phyloP scores from a whole-genome alignment of 2,888 invertebrate genomes.

The Drosophila percnosoma region DNA sequence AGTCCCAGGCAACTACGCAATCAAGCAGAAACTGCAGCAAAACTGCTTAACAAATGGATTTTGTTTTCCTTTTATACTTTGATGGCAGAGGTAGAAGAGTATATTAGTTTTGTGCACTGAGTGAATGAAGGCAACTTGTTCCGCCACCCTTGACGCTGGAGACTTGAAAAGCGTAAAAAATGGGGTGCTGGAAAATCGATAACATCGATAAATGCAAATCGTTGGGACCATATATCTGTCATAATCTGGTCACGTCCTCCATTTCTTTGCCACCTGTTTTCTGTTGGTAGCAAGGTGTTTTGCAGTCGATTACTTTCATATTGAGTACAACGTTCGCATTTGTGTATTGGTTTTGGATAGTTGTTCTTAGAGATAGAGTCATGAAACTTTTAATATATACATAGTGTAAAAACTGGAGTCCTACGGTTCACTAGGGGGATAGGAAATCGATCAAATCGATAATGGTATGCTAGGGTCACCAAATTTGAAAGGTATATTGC shows the following conservation, averaged over 20 bases:
- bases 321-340: neutral
- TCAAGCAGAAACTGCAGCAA: conserved; percentile 20
- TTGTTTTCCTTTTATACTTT: neutral
- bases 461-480: neutral
- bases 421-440: neutral
- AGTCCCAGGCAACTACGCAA: neutral
- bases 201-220: neutral
- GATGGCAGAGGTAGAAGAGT: neutral
- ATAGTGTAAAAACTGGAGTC: too few relatives aligned
- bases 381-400: too few relatives aligned
- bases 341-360: too few relatives aligned
- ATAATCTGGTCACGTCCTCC: neutral
- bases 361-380: too few relatives aligned
- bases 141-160: neutral
- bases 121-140: neutral
- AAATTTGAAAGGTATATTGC: neutral
- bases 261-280: neutral
- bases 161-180: neutral
- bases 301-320: neutral
- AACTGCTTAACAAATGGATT: conserved; percentile 43
- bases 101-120: neutral
- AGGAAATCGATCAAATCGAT: neutral
- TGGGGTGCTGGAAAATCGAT: too few relatives aligned
- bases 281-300: neutral
- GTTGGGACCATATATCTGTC: neutral